These are phyloP conservation scores for Ardeotis arabs DNA, from an alignment of 2,113 vertebrate species.

Conservation along the genomic window DNA sequence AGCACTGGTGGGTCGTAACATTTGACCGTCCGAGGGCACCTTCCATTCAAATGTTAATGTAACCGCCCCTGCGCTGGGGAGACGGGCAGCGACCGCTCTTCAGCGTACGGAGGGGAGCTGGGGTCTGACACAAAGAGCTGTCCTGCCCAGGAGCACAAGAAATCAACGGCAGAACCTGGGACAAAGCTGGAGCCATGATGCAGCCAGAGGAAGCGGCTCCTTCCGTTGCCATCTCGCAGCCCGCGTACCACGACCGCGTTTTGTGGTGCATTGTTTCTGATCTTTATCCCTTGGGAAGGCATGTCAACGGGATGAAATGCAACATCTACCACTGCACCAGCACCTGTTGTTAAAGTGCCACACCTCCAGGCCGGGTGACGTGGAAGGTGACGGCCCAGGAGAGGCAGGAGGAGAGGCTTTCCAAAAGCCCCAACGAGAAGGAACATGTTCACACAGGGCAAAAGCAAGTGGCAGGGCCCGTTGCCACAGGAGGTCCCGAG, in stretches of 20 bases:
- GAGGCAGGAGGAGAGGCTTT: neutral
- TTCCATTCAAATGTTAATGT: neutral
- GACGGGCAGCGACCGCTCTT: rapidly evolving
- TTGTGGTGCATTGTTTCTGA: neutral
- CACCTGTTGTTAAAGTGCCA: neutral
- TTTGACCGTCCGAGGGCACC: neutral
- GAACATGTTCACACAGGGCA: rapidly evolving
- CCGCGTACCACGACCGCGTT: neutral
- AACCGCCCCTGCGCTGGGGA: neutral
- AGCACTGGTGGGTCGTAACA: neutral
- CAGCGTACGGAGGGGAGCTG: neutral
- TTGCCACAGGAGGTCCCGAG: neutral
- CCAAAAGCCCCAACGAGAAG: neutral
- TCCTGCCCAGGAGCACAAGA: neutral
- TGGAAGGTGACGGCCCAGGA: neutral
- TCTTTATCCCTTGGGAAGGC: neutral
- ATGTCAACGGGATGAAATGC: neutral
- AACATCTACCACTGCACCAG: neutral
- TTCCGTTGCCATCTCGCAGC: neutral
- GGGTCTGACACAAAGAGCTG: neutral
- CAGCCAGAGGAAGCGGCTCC: neutral
- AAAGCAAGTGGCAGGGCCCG: rapidly evolving
- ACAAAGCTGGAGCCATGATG: neutral
- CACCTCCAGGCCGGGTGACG: neutral
- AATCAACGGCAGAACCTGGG: neutral